Percentiles rank a stretch among this genome's conserved stretches.
Conservation (phyloP, 2,797 vertebrate genomes). For the Xerus rutilus region DNA sequence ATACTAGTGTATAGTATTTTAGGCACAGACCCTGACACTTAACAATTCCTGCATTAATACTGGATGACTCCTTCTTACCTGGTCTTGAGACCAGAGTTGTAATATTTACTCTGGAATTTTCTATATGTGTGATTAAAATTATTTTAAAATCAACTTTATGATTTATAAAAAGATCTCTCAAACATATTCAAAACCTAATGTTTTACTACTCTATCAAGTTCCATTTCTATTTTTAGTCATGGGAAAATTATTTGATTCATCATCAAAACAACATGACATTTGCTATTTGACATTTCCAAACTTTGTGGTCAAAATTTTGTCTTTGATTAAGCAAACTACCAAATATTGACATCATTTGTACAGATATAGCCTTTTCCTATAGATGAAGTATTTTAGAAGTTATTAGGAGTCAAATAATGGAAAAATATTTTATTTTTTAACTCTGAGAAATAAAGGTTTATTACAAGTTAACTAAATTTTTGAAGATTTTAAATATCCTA, state of each 20-base stretch:
- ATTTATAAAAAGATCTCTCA: constrained; percentile 46
- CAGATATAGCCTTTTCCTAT: not conserved
- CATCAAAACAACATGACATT: constrained; percentile 61
- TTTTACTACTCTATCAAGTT: constrained; percentile 49
- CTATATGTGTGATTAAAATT: constrained; percentile 58
- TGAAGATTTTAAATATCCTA: constrained; percentile 30
- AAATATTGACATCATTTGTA: constrained; percentile 68
- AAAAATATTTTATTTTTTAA: constrained; percentile 23
- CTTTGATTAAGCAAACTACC: constrained; percentile 65
- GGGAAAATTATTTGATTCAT: constrained; percentile 65
- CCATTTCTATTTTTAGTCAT: constrained; percentile 63
- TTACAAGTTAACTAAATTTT: constrained; percentile 28
- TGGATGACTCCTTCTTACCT: not conserved
- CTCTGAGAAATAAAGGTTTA: not conserved
- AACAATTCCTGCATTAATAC: not conserved
- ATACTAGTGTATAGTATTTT: not conserved
- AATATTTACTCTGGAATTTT: constrained; percentile 19
- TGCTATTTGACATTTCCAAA: constrained; percentile 55
- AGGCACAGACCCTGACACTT: not conserved
- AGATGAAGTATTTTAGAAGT: constrained; percentile 21
- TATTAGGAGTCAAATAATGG: not conserved
- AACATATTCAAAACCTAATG: constrained; percentile 55
- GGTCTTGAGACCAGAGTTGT: not conserved
- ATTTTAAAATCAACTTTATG: constrained; percentile 72
- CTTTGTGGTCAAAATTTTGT: constrained; percentile 63